Conservation (phyloP, 1,140 invertebrate species). For the Chionoecetes opilio region DNA sequence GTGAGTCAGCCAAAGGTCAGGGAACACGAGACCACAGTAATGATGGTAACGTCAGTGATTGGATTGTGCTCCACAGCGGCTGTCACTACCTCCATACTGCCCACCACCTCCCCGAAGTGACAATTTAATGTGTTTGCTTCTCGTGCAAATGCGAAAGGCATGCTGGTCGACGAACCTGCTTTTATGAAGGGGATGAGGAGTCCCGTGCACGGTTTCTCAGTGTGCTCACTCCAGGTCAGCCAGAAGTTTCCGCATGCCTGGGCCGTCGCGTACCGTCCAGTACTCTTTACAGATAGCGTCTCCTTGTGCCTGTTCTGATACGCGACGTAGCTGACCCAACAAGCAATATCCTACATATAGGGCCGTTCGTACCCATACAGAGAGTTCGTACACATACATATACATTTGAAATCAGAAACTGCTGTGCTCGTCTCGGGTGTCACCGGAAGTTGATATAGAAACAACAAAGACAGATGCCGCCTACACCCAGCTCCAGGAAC, state of each 20-base stretch:
- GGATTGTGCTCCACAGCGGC: conserved; percentile 23
- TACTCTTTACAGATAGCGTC: conserved; percentile 39
- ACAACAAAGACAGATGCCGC: conserved; percentile 23
- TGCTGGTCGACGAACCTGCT: neutral
- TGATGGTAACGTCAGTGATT: conserved; percentile 62
- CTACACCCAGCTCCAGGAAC: conserved; percentile 51
- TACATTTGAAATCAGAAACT: no score
- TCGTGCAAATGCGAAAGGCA: conserved; percentile 65
- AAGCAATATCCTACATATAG: neutral
- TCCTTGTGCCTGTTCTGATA: neutral
- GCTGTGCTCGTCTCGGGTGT: conserved; percentile 51
- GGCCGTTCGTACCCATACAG: conserved; percentile 56
- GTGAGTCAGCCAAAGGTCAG: conserved; percentile 11
- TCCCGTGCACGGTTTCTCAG: neutral
- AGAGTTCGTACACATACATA: no score
- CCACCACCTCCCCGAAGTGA: conserved; percentile 49
- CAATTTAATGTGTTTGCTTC: neutral
- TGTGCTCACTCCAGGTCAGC: conserved; percentile 41
- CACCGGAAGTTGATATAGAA: conserved; percentile 56
- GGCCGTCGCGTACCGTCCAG: neutral
- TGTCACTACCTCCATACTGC: conserved; percentile 32
- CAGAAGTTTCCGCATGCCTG: neutral
- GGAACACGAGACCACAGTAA: conserved; percentile 55
- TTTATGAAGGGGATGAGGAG: neutral
- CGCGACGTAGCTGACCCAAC: conserved; percentile 45